Conservation (phyloP, 2,888 invertebrate genomes). For the Troilus luridus region DNA sequence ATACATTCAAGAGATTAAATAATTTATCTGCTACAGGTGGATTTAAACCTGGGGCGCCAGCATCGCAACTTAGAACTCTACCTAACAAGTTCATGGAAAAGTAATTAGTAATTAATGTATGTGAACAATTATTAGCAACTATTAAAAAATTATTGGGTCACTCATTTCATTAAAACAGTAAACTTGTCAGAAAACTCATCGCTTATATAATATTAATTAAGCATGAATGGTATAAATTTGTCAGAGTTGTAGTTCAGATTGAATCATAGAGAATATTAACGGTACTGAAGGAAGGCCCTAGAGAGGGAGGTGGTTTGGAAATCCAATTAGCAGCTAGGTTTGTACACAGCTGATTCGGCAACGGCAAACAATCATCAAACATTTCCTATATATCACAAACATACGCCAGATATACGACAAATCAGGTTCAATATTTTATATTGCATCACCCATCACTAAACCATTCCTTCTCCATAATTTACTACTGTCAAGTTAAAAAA, state of each 20-base stretch:
- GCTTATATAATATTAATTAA: not conserved
- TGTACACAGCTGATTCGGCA: not conserved
- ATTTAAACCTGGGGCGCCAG: no score
- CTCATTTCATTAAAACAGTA: no score
- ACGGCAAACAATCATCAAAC: not conserved
- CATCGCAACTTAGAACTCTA: no score
- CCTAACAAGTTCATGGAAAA: no score
- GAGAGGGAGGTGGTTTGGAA: not conserved
- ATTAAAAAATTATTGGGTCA: no score
- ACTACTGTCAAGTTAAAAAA: no score
- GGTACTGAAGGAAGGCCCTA: not conserved
- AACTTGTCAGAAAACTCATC: no score
- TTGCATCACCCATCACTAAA: not conserved
- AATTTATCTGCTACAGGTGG: no score
- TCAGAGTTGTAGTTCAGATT: not conserved
- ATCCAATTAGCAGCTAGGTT: conserved; percentile 6
- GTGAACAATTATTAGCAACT: no score
- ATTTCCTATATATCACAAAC: not conserved
- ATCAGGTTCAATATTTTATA: not conserved
- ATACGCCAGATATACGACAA: not conserved
- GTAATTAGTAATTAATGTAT: no score
- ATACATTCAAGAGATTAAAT: no score
- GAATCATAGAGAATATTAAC: not conserved
- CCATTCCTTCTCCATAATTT: not conserved
- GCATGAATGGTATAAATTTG: not conserved